phyloP scores from a whole-genome alignment of 2,113 vertebrate genomes.

The Ophiodon elongatus region DNA sequence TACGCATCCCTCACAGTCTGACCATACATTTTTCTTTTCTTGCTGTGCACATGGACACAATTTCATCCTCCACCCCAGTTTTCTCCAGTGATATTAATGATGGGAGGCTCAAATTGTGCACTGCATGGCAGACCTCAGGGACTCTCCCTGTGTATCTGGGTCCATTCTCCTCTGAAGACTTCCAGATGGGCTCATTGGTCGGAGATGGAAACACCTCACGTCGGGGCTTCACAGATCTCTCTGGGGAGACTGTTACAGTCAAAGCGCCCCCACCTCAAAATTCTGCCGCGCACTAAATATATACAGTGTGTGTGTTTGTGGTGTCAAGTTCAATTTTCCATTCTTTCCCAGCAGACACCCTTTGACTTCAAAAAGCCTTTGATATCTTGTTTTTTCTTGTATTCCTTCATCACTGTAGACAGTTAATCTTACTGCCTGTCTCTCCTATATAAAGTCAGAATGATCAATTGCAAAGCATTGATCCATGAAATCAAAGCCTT shows the following conservation, averaged over 20 bases:
- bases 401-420: conserved; percentile 56
- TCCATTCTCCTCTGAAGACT: conserved; percentile 73
- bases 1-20: conserved; percentile 36
- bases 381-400: conserved; percentile 58
- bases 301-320: conserved; percentile 42
- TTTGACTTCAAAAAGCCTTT: conserved; percentile 72
- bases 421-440: conserved; percentile 54
- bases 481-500: conserved; percentile 76
- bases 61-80: conserved; percentile 44
- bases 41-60: conserved; percentile 47
- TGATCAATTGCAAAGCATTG: conserved; percentile 72
- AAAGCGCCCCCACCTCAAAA: conserved; percentile 22
- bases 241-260: conserved; percentile 23
- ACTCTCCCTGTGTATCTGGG: conserved; percentile 51
- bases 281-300: conserved; percentile 38
- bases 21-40: conserved; percentile 13
- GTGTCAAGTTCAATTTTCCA: conserved; percentile 50
- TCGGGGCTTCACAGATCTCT: conserved; percentile 39
- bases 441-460: conserved; percentile 43
- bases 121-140: conserved; percentile 57
- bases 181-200: conserved; percentile 75
- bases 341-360: conserved; percentile 42
- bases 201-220: conserved; percentile 62
- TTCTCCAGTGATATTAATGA: conserved; percentile 53
- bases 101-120: conserved; percentile 45